Conservation (phyloP, 2,113 vertebrate species). For the Atrichornis clamosus region DNA sequence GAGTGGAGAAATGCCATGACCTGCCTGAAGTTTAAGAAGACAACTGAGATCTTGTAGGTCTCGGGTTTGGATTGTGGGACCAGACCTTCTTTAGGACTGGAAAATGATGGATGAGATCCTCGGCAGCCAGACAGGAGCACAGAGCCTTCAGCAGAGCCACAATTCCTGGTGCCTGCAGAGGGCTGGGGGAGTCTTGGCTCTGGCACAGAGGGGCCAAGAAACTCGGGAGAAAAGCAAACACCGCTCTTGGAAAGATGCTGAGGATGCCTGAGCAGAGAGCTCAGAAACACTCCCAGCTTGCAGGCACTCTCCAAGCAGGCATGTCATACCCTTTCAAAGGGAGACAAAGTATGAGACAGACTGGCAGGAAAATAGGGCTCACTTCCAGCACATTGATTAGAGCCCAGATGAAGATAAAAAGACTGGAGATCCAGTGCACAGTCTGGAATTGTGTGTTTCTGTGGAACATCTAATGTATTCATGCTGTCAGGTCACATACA, state of each 20-base stretch:
- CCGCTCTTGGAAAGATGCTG: not conserved
- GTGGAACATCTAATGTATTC: conserved; percentile 38
- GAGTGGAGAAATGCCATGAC: not conserved
- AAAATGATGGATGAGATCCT: not conserved
- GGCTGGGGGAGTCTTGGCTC: not conserved
- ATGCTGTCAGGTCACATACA: conserved; percentile 45
- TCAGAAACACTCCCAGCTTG: not conserved
- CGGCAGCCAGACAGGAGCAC: not conserved
- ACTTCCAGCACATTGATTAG: conserved; percentile 34
- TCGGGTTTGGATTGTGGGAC: not conserved
- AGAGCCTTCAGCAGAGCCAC: not conserved
- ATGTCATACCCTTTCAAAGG: not conserved
- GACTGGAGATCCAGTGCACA: not conserved
- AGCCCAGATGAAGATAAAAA: conserved; percentile 40
- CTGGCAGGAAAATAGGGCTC: conserved; percentile 13
- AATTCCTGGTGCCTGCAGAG: not conserved
- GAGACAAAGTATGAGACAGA: not conserved
- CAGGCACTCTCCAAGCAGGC: not conserved
- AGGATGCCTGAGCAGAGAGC: not conserved
- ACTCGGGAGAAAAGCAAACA: not conserved
- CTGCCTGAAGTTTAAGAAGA: not conserved
- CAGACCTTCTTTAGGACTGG: not conserved
- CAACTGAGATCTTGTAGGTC: not conserved
- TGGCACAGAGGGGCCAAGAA: not conserved
- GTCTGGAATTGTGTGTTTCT: conserved; percentile 10